A percentile compares a stretch with the other conserved stretches of the same genome.
Evolutionary conservation across 2,113 vertebrate genomes (phyloP).

Genomic region (Plotosus lineatus): DNA sequence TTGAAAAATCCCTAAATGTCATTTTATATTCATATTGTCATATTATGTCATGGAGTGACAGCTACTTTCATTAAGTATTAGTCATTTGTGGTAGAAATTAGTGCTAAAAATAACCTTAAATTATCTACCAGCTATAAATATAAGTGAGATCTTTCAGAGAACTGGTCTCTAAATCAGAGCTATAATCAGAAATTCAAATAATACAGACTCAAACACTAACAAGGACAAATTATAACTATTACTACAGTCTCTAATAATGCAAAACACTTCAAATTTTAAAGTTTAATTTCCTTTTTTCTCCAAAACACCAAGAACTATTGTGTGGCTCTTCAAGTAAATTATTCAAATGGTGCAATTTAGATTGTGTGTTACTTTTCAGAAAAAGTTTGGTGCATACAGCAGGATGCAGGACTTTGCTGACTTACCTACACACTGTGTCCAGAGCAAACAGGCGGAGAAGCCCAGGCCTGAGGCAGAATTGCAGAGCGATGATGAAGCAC

Average conservation of each 20-base stretch:
- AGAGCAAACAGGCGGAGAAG: conserved; percentile 52
- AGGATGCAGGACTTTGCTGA: conserved; percentile 95
- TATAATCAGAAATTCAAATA: neutral
- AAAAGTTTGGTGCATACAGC: conserved; percentile 85
- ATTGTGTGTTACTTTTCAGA: conserved; percentile 57
- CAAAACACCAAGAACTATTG: neutral
- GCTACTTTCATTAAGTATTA: neutral
- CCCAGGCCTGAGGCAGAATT: conserved; percentile 54
- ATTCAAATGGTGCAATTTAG: neutral
- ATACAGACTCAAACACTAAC: conserved; percentile 28
- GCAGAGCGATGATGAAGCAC: conserved; percentile 58
- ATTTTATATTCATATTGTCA: neutral
- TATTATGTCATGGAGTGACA: neutral
- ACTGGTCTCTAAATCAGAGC: neutral
- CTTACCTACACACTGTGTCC: conserved; percentile 68
- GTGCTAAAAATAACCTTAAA: neutral
- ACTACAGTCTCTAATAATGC: neutral
- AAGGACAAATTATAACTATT: conserved; percentile 10
- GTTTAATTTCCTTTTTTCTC: neutral
- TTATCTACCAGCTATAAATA: neutral
- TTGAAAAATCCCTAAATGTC: neutral
- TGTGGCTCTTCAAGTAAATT: conserved; percentile 2
- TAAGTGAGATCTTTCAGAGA: neutral
- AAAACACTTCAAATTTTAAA: neutral
- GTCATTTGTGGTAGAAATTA: neutral